phyloP scores from a whole-genome alignment of 2,113 vertebrate species.

The Lonchura striata region DNA sequence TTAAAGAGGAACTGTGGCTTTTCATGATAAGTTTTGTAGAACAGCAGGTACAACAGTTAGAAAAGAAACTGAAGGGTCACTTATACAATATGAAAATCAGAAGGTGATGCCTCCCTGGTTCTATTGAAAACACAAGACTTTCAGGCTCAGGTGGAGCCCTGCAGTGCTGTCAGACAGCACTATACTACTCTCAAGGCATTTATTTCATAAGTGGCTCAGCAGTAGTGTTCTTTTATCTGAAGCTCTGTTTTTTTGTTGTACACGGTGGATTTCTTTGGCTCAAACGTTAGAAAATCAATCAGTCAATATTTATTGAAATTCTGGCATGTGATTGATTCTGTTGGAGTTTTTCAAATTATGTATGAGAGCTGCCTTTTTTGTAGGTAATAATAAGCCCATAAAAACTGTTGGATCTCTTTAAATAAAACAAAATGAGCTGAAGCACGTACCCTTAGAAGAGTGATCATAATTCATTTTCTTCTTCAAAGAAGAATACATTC shows the following conservation, averaged over 20 bases:
- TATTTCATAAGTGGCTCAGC: neutral
- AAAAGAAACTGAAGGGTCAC: neutral
- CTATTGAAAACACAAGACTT: neutral
- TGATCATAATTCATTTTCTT: neutral
- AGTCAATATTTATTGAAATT: neutral
- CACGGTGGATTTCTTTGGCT: neutral
- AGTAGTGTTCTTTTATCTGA: neutral
- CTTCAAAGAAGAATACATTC: neutral
- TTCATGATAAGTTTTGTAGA: neutral
- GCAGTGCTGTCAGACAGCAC: neutral
- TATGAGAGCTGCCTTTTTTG: neutral
- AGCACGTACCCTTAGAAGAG: accelerated
- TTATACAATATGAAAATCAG: neutral
- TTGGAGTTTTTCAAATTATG: neutral
- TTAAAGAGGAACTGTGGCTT: neutral
- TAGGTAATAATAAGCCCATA: neutral
- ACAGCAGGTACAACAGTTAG: neutral
- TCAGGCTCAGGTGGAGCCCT: neutral
- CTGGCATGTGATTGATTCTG: neutral
- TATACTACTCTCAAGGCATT: neutral
- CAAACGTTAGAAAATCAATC: neutral
- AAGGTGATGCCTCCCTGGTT: neutral
- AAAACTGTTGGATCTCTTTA: neutral
- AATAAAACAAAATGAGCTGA: neutral
- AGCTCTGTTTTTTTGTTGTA: neutral